A percentile compares a stretch with the other conserved stretches of the same genome.
Conservation (phyloP, 2,888 invertebrate species). For the Nephrotoma flavescens region DNA sequence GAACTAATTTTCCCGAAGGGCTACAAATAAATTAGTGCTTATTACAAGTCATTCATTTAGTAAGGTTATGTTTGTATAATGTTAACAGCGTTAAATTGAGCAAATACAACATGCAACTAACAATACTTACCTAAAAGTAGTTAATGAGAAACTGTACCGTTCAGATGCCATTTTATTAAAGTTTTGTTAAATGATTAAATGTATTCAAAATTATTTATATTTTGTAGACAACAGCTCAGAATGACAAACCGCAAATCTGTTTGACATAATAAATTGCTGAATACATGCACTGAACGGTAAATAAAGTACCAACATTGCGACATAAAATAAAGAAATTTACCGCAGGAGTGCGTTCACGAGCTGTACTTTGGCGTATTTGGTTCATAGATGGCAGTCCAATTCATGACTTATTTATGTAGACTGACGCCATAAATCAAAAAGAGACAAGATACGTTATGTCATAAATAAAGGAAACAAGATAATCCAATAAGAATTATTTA, state of each 20-base stretch:
- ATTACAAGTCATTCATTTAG: constrained; percentile 24
- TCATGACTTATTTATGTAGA: no score
- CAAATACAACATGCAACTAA: no score
- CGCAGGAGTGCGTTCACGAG: no score
- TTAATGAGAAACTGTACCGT: constrained; percentile 92
- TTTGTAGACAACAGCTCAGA: background rate
- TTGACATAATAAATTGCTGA: background rate
- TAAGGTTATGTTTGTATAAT: constrained; percentile 14
- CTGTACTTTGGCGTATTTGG: no score
- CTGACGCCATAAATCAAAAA: no score
- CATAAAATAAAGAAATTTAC: no score
- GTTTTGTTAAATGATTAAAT: background rate
- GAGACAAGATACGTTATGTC: no score
- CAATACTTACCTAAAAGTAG: constrained; percentile 42
- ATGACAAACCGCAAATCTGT: background rate
- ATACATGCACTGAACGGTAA: background rate
- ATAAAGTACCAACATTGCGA: no score
- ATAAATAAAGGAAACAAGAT: no score
- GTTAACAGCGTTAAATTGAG: background rate
- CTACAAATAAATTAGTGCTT: constrained; percentile 39
- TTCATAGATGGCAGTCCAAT: no score
- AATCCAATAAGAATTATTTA: no score
- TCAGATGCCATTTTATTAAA: constrained; percentile 64
- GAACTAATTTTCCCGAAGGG: constrained; percentile 97
- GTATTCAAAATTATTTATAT: background rate